phyloP scores from a whole-genome alignment of 2,888 invertebrate genomes.

The Gibbula magus region DNA sequence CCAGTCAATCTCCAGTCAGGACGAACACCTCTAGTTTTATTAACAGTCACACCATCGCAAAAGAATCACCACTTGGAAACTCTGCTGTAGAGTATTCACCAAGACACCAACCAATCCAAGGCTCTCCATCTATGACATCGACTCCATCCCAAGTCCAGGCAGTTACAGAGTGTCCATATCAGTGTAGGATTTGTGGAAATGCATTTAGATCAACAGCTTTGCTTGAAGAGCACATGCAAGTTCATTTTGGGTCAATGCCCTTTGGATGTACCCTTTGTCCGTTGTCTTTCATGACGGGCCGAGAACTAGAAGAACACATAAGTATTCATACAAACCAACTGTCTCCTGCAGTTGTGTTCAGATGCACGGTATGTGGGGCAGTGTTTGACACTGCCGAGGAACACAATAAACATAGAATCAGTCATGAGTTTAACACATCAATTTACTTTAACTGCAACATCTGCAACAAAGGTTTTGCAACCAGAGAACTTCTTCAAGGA shows the following conservation, averaged over 20 bases:
- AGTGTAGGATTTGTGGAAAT: constrained; percentile 1
- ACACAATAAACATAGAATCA: not conserved
- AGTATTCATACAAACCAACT: not conserved
- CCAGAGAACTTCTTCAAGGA: too few species aligned
- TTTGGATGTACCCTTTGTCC: not conserved
- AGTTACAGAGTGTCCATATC: not conserved
- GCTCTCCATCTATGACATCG: not conserved
- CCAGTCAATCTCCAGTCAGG: not conserved
- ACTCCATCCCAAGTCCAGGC: not conserved
- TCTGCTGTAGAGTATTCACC: not conserved
- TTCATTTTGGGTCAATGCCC: constrained; percentile 3
- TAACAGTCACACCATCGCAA: too few species aligned
- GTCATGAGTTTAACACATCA: not conserved
- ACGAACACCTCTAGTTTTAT: not conserved
- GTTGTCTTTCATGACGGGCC: not conserved
- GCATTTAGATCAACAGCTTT: constrained; percentile 1
- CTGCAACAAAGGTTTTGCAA: not conserved
- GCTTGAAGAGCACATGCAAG: constrained; percentile 3
- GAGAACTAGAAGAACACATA: not conserved
- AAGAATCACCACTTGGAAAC: too few species aligned
- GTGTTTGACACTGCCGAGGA: not conserved
- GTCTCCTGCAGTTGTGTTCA: constrained; percentile 7
- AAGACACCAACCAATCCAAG: not conserved
- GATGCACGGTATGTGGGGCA: constrained; percentile 5
- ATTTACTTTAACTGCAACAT: not conserved